phyloP scores from a whole-genome alignment of 1,140 invertebrate species.

The Varroa destructor region DNA sequence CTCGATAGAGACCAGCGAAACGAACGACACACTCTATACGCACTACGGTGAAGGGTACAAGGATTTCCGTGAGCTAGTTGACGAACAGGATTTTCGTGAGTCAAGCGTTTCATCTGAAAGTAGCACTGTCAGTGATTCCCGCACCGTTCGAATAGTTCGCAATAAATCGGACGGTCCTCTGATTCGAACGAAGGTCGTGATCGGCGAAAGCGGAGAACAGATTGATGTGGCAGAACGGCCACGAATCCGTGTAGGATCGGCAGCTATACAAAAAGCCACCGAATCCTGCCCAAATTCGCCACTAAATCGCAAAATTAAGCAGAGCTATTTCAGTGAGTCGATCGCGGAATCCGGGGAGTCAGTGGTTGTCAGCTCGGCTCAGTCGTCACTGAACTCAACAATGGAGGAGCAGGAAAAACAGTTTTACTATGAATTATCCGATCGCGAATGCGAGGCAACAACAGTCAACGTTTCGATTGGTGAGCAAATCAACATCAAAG shows the following conservation, averaged over 20 bases:
- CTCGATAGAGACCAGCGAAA: constrained; percentile 24
- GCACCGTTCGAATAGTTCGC: background rate
- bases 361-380: background rate
- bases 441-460: background rate
- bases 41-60: constrained; percentile 18
- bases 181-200: background rate
- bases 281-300: constrained; percentile 18
- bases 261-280: constrained; percentile 6
- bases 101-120: constrained; percentile 22
- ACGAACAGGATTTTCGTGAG: constrained; percentile 22
- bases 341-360: constrained; percentile 9
- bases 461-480: constrained; percentile 19
- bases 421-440: background rate
- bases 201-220: background rate
- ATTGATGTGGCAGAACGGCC: background rate
- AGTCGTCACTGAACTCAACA: background rate
- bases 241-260: constrained; percentile 8
- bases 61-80: background rate
- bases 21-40: background rate
- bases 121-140: constrained; percentile 23
- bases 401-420: constrained; percentile 18
- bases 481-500: constrained; percentile 19
- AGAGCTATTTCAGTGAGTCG: background rate
- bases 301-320: background rate
- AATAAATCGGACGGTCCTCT: background rate